A percentile compares a stretch with the other conserved stretches of the same genome.
phyloP scores from a whole-genome alignment of 2,797 vertebrate genomes.

The Parotocinclus haroldoi region DNA sequence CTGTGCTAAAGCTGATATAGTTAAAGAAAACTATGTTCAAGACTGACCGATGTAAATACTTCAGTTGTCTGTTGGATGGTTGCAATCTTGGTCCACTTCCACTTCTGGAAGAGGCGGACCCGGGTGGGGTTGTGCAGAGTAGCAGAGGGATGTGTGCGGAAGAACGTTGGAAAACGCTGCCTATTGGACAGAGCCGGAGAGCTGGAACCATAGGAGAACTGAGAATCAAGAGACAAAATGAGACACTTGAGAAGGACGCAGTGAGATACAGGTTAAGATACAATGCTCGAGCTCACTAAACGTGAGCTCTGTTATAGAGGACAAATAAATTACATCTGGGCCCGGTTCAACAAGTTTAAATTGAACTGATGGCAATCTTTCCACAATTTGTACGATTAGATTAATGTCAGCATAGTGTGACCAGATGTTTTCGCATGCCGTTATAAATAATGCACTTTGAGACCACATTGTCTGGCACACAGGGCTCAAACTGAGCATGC shows the following conservation, averaged over 20 bases:
- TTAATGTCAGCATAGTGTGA: slow-evolving; percentile 26
- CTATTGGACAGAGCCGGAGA: slow-evolving; percentile 82
- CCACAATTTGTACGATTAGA: slow-evolving; percentile 15
- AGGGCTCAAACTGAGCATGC: slow-evolving; percentile 1
- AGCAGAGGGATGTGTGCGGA: slow-evolving; percentile 82
- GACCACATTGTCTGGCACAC: slow-evolving; percentile 16
- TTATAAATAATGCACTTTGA: slow-evolving; percentile 41
- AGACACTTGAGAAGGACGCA: no score
- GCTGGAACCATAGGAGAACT: slow-evolving; percentile 84
- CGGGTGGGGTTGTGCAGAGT: slow-evolving; percentile 83
- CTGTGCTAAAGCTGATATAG: background rate
- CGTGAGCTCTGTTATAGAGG: background rate
- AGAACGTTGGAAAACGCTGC: slow-evolving; percentile 82
- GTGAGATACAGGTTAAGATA: background rate
- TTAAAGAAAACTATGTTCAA: background rate
- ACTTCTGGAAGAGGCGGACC: slow-evolving; percentile 81
- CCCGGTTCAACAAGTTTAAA: slow-evolving; percentile 9
- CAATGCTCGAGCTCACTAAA: background rate
- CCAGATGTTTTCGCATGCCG: slow-evolving; percentile 23
- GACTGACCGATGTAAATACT: slow-evolving; percentile 82
- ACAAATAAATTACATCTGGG: background rate
- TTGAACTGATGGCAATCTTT: background rate
- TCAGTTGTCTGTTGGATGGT: slow-evolving; percentile 87
- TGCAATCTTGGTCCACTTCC: slow-evolving; percentile 85
- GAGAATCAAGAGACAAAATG: slow-evolving; percentile 15